Conservation (phyloP, 1,140 invertebrate genomes). For the Schlechtendalia chinensis region DNA sequence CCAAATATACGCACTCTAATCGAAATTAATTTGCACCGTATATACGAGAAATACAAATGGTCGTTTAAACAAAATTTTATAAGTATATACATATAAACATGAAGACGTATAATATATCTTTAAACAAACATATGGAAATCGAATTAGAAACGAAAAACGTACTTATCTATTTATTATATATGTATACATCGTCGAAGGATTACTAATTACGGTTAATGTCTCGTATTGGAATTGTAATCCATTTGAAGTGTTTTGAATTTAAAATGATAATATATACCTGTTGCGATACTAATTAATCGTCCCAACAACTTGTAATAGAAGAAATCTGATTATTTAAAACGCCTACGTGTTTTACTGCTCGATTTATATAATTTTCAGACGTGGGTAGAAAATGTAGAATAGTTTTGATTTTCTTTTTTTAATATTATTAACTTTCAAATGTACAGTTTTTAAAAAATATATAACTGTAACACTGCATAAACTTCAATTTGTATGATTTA, state of each 20-base stretch:
- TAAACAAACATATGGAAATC: not conserved
- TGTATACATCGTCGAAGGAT: not conserved
- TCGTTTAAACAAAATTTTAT: not conserved
- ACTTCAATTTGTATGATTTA: not conserved
- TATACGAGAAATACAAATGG: not conserved
- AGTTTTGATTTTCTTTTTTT: not conserved
- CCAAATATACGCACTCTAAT: not conserved
- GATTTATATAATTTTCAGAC: not conserved
- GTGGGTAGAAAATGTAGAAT: not conserved
- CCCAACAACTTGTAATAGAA: not conserved
- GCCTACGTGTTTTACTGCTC: not conserved
- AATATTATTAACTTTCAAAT: not conserved
- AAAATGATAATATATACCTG: not conserved
- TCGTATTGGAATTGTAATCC: not conserved
- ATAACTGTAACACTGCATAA: too few species aligned
- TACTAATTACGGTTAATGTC: not conserved
- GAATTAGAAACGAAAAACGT: not conserved
- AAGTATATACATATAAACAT: too few species aligned
- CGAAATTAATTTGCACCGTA: not conserved
- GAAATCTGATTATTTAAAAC: not conserved
- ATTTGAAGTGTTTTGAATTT: not conserved
- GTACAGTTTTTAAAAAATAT: too few species aligned
- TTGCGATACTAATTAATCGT: not conserved
- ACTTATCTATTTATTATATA: not conserved
- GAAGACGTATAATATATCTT: not conserved